phyloP scores from a whole-genome alignment of 2,797 vertebrate species.

The Lagocephalus sceleratus region DNA sequence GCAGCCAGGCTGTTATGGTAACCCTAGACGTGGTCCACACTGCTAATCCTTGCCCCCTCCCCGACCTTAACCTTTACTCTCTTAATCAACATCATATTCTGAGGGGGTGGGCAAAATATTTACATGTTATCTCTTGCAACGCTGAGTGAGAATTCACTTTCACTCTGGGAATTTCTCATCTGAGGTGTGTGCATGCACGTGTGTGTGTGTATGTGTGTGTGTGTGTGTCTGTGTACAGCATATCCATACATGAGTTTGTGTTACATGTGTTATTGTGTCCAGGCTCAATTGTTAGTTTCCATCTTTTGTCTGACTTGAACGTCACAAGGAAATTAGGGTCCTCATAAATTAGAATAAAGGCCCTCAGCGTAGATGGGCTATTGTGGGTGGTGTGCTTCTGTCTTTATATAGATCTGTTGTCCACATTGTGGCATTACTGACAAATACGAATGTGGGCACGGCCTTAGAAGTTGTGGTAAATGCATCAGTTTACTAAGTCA shows the following conservation, averaged over 20 bases:
- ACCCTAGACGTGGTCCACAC: conserved; percentile 74
- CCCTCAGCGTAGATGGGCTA: conserved; percentile 54
- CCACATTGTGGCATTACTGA: conserved; percentile 50
- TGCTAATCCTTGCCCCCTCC: conserved; percentile 78
- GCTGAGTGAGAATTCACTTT: conserved; percentile 59
- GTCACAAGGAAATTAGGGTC: conserved; percentile 66
- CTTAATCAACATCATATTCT: conserved; percentile 84
- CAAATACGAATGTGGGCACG: conserved; percentile 54
- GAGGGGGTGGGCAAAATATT: conserved; percentile 79
- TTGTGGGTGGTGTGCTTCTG: conserved; percentile 56
- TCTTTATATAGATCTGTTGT: conserved; percentile 65
- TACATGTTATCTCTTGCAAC: conserved; percentile 69
- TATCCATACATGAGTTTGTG: conserved; percentile 10
- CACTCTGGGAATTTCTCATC: conserved; percentile 64
- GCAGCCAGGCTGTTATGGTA: conserved; percentile 80
- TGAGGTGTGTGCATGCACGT: conserved; percentile 41
- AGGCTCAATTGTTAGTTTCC: conserved; percentile 54
- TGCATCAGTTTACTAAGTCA: conserved; percentile 62
- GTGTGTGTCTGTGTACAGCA: conserved; percentile 12
- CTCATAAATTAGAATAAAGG: conserved; percentile 75
- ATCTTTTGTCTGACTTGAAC: conserved; percentile 65
- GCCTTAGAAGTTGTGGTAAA: conserved; percentile 66
- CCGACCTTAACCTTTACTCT: conserved; percentile 83
- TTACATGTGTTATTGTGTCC: conserved; percentile 42
- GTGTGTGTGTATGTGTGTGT: conserved; percentile 12